A percentile compares a stretch with the other conserved stretches of the same genome.
Evolutionary conservation across 2,797 vertebrate species (phyloP).

Genomic region (Antennarius maculatus): DNA sequence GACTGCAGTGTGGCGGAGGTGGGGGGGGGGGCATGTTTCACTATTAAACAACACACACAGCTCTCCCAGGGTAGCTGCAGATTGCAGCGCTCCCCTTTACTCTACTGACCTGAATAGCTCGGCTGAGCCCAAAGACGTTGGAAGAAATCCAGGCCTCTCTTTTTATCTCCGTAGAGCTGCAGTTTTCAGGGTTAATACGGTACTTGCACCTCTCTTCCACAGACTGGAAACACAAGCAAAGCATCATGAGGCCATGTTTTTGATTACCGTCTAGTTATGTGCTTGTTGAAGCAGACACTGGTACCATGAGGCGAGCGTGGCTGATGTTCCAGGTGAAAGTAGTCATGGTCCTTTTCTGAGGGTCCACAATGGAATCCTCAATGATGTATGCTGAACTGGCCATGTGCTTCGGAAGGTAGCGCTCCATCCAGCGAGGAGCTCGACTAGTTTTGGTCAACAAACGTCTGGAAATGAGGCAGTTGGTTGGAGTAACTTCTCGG

Average conservation of each 20-base stretch:
- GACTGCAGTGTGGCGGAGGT: slow-evolving; percentile 20
- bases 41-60: background rate
- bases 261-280: background rate
- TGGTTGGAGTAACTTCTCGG: slow-evolving; percentile 92
- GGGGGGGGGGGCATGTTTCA: slow-evolving; percentile 1
- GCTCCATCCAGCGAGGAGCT: slow-evolving; percentile 93
- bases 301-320: slow-evolving; percentile 93
- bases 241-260: slow-evolving; percentile 15
- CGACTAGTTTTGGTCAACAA: slow-evolving; percentile 97
- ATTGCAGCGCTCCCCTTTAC: slow-evolving; percentile 17
- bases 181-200: slow-evolving; percentile 88
- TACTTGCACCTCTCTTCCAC: slow-evolving; percentile 94
- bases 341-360: slow-evolving; percentile 91
- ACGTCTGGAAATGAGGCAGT: slow-evolving; percentile 93
- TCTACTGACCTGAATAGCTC: slow-evolving; percentile 91
- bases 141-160: slow-evolving; percentile 97
- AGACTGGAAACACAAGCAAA: slow-evolving; percentile 74
- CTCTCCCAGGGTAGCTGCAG: slow-evolving; percentile 10
- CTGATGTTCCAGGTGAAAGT: slow-evolving; percentile 98
- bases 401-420: slow-evolving; percentile 91
- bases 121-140: slow-evolving; percentile 90
- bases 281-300: background rate
- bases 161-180: slow-evolving; percentile 91
- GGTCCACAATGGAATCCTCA: slow-evolving; percentile 96
- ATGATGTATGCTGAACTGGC: slow-evolving; percentile 94